These are phyloP conservation scores for Pristionchus exspectatus DNA, from an alignment of 2,888 invertebrate species.

Conservation along the genomic window DNA sequence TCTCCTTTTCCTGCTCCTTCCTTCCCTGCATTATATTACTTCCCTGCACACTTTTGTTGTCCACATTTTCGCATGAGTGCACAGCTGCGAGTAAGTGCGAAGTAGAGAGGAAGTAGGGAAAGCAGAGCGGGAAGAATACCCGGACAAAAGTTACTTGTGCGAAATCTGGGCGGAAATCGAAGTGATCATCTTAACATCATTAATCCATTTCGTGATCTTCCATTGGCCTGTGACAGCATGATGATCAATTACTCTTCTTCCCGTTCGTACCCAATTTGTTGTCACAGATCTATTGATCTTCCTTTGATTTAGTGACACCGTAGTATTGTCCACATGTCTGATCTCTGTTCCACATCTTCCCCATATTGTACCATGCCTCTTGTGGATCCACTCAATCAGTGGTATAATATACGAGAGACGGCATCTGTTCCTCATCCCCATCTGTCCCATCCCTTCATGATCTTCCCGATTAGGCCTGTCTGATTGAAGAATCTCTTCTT, in stretches of 20 bases:
- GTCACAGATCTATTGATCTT: not conserved
- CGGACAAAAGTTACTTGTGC: not conserved
- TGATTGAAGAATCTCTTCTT: no score
- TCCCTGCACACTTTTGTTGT: not conserved
- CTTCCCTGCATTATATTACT: conserved; percentile 23
- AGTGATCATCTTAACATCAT: no score
- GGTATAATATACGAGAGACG: no score
- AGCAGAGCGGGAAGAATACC: no score
- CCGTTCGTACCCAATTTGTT: no score
- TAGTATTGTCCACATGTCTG: not conserved
- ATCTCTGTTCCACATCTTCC: not conserved
- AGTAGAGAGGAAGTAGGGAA: conserved; percentile 1
- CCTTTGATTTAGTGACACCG: not conserved
- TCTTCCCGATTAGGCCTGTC: not conserved
- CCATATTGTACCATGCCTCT: no score
- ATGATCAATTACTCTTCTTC: no score
- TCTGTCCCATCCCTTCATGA: not conserved
- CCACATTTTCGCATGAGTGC: not conserved
- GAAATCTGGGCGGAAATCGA: no score
- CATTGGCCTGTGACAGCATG: no score
- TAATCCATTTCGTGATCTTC: no score
- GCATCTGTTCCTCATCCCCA: not conserved
- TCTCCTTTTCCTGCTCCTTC: not conserved
- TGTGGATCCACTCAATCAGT: no score
- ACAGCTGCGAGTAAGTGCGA: conserved; percentile 2